phyloP scores from a whole-genome alignment of 2,888 invertebrate species.

The Standfussiana lucernea region DNA sequence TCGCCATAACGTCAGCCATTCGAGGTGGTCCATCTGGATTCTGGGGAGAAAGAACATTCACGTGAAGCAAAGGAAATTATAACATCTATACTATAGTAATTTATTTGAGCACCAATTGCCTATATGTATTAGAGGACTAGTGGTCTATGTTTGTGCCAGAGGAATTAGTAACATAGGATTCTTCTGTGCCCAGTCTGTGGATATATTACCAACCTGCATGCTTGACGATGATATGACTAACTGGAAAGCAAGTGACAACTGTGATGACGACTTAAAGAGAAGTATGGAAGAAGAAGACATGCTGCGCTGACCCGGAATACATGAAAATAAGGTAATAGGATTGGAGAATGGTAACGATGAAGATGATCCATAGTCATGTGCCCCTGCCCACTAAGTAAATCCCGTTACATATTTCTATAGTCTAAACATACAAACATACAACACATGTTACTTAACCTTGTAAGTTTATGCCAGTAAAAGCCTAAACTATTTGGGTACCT shows the following conservation, averaged over 20 bases:
- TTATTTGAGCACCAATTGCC: not conserved
- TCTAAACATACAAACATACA: not conserved
- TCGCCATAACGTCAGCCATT: not conserved
- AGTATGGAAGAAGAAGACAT: not conserved
- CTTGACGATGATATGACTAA: not conserved
- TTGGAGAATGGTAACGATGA: not conserved
- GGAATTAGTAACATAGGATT: not conserved
- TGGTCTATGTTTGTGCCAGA: not conserved
- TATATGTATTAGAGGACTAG: not conserved
- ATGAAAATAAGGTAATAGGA: not conserved
- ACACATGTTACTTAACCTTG: conserved; percentile 2
- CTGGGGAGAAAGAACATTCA: not conserved
- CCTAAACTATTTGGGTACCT: conserved; percentile 36
- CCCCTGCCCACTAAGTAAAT: not conserved
- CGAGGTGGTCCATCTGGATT: not conserved
- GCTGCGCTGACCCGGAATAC: not conserved
- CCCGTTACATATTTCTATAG: not conserved
- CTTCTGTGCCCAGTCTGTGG: not conserved
- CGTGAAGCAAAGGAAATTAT: not conserved
- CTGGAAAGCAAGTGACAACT: not conserved
- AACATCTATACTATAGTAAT: not conserved
- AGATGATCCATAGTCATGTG: not conserved
- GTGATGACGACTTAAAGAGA: not conserved
- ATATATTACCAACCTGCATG: not conserved
- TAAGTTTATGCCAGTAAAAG: conserved; percentile 21